A percentile compares a stretch with the other conserved stretches of the same genome.
Conservation (phyloP, 2,113 vertebrate species). For the Rhineura floridana region DNA sequence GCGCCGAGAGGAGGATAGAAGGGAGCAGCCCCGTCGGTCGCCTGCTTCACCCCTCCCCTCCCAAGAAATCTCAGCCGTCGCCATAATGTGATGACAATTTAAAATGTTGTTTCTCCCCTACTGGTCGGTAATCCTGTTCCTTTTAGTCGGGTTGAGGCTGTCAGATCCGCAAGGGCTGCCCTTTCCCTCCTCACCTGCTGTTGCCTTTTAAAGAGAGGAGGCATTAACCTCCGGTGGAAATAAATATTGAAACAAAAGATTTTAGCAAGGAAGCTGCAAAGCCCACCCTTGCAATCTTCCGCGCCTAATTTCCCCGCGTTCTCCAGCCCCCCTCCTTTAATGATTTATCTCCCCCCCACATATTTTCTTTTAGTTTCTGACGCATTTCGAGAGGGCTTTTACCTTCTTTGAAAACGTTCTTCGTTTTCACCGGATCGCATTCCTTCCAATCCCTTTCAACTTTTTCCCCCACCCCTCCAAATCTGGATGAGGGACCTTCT, state of each 20-base stretch:
- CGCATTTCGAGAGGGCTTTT: neutral
- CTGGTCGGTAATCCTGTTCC: conserved; percentile 69
- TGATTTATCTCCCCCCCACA: neutral
- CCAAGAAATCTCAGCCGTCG: conserved; percentile 46
- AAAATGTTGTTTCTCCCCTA: conserved; percentile 72
- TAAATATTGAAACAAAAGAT: conserved; percentile 73
- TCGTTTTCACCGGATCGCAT: conserved; percentile 34
- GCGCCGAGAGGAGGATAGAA: neutral
- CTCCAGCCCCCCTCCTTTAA: neutral
- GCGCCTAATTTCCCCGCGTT: conserved; percentile 57
- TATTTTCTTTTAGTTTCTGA: neutral
- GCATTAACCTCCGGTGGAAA: conserved; percentile 63
- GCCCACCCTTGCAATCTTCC: conserved; percentile 53
- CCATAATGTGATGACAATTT: conserved; percentile 70
- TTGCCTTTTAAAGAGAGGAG: conserved; percentile 66
- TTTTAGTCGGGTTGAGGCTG: conserved; percentile 62
- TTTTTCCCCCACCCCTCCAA: neutral
- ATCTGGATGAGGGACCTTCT: conserved; percentile 56
- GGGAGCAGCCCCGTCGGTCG: conserved; percentile 46
- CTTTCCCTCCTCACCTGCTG: conserved; percentile 66
- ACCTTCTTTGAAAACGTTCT: neutral
- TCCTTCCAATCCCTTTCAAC: neutral
- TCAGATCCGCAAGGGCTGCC: conserved; percentile 57
- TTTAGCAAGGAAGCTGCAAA: conserved; percentile 51
- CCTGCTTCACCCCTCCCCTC: conserved; percentile 51